Percentiles rank a stretch among this genome's conserved stretches.
Evolutionary conservation across 2,797 vertebrate genomes (phyloP).

Genomic region (Hippocampus kuda): DNA sequence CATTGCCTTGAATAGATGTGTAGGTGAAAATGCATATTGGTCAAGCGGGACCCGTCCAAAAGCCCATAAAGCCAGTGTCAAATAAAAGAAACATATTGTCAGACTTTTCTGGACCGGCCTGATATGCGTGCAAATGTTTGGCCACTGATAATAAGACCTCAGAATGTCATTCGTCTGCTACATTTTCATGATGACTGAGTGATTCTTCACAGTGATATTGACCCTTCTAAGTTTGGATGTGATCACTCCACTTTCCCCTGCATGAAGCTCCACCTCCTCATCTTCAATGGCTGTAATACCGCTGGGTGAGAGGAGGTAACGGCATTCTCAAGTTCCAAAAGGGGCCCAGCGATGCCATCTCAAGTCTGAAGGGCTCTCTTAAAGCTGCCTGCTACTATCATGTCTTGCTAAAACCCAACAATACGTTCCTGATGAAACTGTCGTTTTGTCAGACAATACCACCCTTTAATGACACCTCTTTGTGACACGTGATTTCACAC

Average conservation of each 20-base stretch:
- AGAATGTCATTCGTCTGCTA: background rate
- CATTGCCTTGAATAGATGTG: background rate
- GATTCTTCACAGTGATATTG: background rate
- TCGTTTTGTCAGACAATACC: conserved; percentile 42
- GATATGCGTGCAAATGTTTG: background rate
- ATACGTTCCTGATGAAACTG: conserved; percentile 57
- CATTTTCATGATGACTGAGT: background rate
- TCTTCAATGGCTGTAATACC: conserved; percentile 30
- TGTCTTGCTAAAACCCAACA: conserved; percentile 33
- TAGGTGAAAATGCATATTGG: too few species aligned
- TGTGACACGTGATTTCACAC: conserved; percentile 11
- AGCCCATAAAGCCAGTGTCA: too few species aligned
- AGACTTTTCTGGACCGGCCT: background rate
- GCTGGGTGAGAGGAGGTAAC: conserved; percentile 50
- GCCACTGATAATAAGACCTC: background rate
- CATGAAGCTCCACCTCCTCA: conserved; percentile 20
- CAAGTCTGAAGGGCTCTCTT: conserved; percentile 57
- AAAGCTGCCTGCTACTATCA: conserved; percentile 20
- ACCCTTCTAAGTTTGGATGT: conserved; percentile 12
- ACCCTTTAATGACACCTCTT: conserved; percentile 26
- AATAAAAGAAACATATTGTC: too few species aligned
- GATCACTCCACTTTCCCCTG: background rate
- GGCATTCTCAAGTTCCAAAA: conserved; percentile 27
- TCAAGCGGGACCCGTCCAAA: too few species aligned
- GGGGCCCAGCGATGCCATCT: conserved; percentile 36